Evolutionary conservation across 2,113 vertebrate genomes (phyloP), one percentile per base, ranked within the genome.

Genomic region (Hassar affinis): DNA sequence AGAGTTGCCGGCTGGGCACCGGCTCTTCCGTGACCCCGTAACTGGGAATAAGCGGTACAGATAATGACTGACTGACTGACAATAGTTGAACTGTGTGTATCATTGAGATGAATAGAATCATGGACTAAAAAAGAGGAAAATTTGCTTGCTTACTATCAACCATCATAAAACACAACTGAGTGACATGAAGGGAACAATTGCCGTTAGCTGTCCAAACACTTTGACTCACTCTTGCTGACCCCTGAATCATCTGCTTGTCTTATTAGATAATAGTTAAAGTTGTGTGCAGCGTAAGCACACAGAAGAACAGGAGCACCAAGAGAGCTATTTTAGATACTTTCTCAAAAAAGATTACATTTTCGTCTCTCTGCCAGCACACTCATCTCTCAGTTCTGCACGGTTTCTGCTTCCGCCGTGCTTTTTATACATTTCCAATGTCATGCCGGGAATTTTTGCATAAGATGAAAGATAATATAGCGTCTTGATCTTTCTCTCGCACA

Each of bases 341-440:
- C 30, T 6, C 68, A 66, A 20, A 64, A 66, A 71, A 45, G 68
- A 9, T 25, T 69, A 45, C 20, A 69, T 42, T 68, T 22, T 22
- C 33, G 71, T 35, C 51, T 76, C 4, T 56, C 66, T 57, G 33
- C 22, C 64, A 27, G 25, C 14, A 14, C 49, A 30, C 64, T 56
- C 79, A 15, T 57, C 35, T 61, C 57, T 64, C 52, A 57, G 6
- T 57, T 78, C 52, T 57, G 61, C 66, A 38, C 12, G 2, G 22
- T 27, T 35, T 71, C 54, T 59, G n/a, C 61, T 68, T 30, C 27
- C 71, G 77, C n/a, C 2, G 38, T 72, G 62, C 45, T 79, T 66
- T 66, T 57, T 35, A 59, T 66, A 72, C 4, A 59, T 82, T 57
- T 78, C 20, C 20, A 18, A 25, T 68, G 57, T 61, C 42, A 15